Evolutionary conservation across 2,797 vertebrate genomes (phyloP).

Genomic region (Carcharodon carcharias): DNA sequence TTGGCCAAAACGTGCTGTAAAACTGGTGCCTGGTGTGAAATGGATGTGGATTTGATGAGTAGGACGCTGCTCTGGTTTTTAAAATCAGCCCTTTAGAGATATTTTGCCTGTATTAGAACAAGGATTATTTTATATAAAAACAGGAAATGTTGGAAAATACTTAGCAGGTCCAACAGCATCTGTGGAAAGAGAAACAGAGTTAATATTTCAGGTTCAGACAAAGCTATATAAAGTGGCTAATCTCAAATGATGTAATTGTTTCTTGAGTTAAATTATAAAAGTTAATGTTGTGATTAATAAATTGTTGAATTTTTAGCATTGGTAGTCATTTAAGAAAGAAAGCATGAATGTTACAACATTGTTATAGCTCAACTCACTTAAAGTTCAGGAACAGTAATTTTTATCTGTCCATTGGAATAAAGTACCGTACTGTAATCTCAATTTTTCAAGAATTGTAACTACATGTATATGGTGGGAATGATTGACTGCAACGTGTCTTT

Average conservation of each 20-base stretch:
- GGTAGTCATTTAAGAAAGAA: background rate
- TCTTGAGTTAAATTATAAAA: background rate
- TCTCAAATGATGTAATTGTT: background rate
- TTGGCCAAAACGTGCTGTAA: background rate
- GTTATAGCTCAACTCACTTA: background rate
- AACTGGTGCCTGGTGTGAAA: background rate
- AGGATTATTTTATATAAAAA: background rate
- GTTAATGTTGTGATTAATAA: background rate
- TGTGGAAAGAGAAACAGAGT: background rate
- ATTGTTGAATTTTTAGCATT: background rate
- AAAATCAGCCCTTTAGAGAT: background rate
- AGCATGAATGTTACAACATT: background rate
- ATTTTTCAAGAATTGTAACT: background rate
- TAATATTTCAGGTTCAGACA: background rate
- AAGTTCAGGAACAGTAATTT: background rate
- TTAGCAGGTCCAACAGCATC: background rate
- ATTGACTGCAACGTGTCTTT: conserved; percentile 16
- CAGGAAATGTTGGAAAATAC: background rate
- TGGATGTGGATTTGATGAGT: background rate
- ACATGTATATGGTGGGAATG: background rate
- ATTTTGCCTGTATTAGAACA: background rate
- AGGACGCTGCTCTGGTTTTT: background rate
- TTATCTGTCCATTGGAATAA: background rate
- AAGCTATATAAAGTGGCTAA: background rate
- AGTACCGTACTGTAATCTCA: background rate